Percentiles rank a stretch among this genome's conserved stretches.
These are phyloP conservation scores for Anagrus nilaparvatae DNA, from an alignment of 1,140 invertebrate genomes.

Conservation along the genomic window DNA sequence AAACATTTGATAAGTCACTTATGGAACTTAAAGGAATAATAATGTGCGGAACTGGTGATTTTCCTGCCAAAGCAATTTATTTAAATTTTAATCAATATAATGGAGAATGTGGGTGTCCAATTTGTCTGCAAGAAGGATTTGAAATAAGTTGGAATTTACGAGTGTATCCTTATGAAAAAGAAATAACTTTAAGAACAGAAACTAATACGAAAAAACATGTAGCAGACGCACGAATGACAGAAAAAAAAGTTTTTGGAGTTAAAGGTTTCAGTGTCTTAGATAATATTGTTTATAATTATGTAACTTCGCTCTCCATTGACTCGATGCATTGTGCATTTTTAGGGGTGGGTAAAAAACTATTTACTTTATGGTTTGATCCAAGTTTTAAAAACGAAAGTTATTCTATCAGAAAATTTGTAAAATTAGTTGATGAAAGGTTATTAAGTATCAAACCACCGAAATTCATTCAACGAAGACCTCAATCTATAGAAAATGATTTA, in stretches of 20 bases:
- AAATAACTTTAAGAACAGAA: not conserved
- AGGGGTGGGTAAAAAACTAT: slow-evolving; percentile 10
- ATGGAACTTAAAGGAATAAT: not conserved
- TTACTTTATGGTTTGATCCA: slow-evolving; percentile 9
- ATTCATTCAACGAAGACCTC: no score
- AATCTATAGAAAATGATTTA: no score
- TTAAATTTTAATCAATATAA: not conserved
- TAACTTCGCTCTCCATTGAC: slow-evolving; percentile 14
- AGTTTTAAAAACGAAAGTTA: no score
- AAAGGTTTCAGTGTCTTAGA: slow-evolving; percentile 3
- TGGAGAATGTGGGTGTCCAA: not conserved
- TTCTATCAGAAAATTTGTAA: no score
- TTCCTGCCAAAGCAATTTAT: not conserved
- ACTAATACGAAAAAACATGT: slow-evolving; percentile 1
- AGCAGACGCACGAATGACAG: not conserved
- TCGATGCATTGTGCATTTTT: slow-evolving; percentile 16
- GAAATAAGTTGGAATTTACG: not conserved
- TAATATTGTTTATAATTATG: slow-evolving; percentile 10
- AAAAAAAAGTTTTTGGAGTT: not conserved
- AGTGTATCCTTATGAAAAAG: not conserved
- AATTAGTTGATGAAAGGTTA: no score
- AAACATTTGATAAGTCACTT: not conserved
- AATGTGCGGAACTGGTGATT: not conserved
- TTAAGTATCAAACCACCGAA: no score
- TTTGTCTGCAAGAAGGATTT: not conserved